Base-by-base conservation (phyloP, 2,113 vertebrate genomes). In the Noturus placidus region DNA sequence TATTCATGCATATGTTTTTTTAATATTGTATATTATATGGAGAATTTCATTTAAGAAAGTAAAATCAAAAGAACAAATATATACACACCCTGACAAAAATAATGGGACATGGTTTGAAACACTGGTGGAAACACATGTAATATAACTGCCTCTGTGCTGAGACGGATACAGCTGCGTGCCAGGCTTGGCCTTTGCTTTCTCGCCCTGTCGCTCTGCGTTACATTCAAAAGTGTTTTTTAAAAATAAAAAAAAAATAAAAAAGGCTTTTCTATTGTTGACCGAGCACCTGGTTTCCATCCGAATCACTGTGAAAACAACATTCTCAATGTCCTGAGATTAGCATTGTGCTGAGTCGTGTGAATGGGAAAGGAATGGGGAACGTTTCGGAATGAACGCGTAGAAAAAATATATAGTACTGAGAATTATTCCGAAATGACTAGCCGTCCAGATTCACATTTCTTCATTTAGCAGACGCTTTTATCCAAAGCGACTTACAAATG, bases 271-370 rank as follows among this genome's bases (percentile, higher is more conserved):
- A 90, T 90, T 88, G 59, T 79, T 89, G 57, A 88, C 84, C 14
- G 69, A n/a, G 89, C 94, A 95, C 94, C 93, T 95, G 94, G 89
- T 93, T 94, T 93, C 87, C 92, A 94, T 95, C 92, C 52, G 92
- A 59, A 86, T 30, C 22, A 79, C 90, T 89, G 33, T 88, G 35
- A 92, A 91, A 92, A 84, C 0, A 86, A 88, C 84, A 54, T 86
- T 57, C n/a, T 82, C 74, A 85, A 33, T 50, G 19, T 65, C 54
- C 56, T 33, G 59, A 20, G 46, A 61, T 80, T 59, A 57, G 83
- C 42, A 38, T 56, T 52, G 59, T 61, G 76, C 86, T 87, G 86
- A 89, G 78, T 69, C 78, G 22, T 38, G 42, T 33, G 35, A 80
- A 38, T 67, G 59, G 35, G 50, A 35, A 80, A 69, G 54, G 17